phyloP scores from a whole-genome alignment of 2,888 invertebrate genomes.

The Drosophila conformis region DNA sequence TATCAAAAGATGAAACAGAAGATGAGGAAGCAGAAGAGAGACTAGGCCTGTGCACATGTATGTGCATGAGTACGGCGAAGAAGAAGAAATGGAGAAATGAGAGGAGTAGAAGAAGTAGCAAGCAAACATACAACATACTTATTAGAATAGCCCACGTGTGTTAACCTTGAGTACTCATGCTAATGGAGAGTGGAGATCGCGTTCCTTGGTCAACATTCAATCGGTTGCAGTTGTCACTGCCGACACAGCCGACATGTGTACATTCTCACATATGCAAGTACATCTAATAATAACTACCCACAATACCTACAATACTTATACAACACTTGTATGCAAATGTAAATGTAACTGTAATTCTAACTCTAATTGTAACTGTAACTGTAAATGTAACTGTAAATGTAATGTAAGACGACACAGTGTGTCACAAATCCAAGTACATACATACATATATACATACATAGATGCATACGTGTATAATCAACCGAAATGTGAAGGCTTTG shows the following conservation, averaged over 20 bases:
- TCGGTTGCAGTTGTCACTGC: constrained; percentile 3
- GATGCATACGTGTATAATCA: constrained; percentile 13
- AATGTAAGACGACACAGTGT: neutral
- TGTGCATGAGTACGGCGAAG: neutral
- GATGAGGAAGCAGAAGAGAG: neutral
- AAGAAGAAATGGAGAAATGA: neutral
- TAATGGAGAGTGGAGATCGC: neutral
- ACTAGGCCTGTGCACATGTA: neutral
- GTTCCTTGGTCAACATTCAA: neutral
- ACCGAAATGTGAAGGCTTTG: constrained; percentile 8
- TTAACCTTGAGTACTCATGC: constrained; percentile 11
- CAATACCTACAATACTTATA: constrained; percentile 30
- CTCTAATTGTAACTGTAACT: constrained; percentile 7
- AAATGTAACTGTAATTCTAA: constrained; percentile 7
- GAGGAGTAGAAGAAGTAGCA: neutral
- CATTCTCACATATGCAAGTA: constrained; percentile 15
- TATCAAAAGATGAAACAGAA: neutral
- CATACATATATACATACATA: neutral
- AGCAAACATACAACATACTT: neutral
- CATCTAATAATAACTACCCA: constrained; percentile 6
- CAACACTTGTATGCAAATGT: constrained; percentile 11
- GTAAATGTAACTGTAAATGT: neutral
- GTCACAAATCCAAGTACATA: neutral
- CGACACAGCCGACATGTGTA: constrained; percentile 1
- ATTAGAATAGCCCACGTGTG: neutral